Evolutionary conservation across 2,888 invertebrate genomes (phyloP), one percentile per base, ranked within the genome.

Genomic region (Agrotis clavis): DNA sequence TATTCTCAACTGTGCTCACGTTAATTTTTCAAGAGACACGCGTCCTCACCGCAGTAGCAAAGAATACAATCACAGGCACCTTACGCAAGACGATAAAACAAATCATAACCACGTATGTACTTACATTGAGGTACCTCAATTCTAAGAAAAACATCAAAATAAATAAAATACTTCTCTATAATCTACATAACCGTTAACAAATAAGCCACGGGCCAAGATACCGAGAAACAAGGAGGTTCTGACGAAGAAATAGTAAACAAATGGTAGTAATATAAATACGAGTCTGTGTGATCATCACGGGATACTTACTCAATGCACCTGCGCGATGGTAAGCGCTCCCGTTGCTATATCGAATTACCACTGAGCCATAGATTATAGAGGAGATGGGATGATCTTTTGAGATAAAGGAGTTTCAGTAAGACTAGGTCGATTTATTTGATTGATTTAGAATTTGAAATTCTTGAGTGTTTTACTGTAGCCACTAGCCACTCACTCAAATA

Each of bases 291-390:
- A 72, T 77, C 61, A 81, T 81, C 69, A 74, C 69, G 48, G 68
- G 72, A 86, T 86, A 81, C 79, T 82, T 86, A 81, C 79, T 82
- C 86, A 71, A 73, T 84, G 86, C 85, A 85, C 85, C 85, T 85
- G 85, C 83, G 56, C 47, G 35, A 67, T 67, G 67, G 81, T 74
- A 81, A 79, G 59, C 71, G 86, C 85, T 85, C 86, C 85, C 85
- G 85, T 74, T 79, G 69, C 35, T 73, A 79, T 83, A 86, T 85
- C 81, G 75, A 72, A 77, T 85, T 86, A 83, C 85, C 51, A 57
- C 65, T 19, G 11, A 62, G 67, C 41, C 86, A 85, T 71, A 83
- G 85, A 85, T 47, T 77, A 83, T 62, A 41, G n/a, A 61, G 13
- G 14, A 74, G 76, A 82, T 25, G 54, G 41, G 64, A 45, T 54